Conservation (phyloP, 2,888 invertebrate genomes). For the Drosophila neoperkinsi region DNA sequence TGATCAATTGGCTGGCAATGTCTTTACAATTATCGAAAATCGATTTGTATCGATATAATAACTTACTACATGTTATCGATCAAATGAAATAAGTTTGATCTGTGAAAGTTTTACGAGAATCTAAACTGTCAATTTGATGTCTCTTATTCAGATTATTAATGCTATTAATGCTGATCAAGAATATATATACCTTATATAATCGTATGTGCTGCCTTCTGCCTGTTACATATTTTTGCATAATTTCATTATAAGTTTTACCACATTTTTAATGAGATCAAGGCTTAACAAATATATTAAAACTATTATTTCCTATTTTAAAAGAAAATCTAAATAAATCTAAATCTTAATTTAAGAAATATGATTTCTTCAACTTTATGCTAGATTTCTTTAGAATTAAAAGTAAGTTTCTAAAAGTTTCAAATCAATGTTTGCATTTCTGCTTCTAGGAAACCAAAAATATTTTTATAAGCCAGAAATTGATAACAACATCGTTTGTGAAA, state of each 20-base stretch:
- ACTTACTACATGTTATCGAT: neutral
- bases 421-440: neutral
- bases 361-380: too few species aligned
- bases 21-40: neutral
- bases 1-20: fast-evolving
- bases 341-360: too few species aligned
- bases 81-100: neutral
- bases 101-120: neutral
- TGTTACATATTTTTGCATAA: too few species aligned
- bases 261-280: too few species aligned
- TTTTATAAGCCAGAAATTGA: neutral
- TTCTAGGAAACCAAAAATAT: too few species aligned
- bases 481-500: neutral
- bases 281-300: too few species aligned
- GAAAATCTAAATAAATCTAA: too few species aligned
- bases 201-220: neutral
- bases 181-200: neutral
- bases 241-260: too few species aligned
- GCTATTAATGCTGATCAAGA: neutral
- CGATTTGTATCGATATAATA: neutral
- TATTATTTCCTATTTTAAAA: too few species aligned
- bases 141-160: neutral
- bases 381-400: too few species aligned
- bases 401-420: neutral
- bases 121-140: fast-evolving